These are phyloP conservation scores for Bucorvus abyssinicus DNA, from an alignment of 2,797 vertebrate genomes.

Conservation along the genomic window DNA sequence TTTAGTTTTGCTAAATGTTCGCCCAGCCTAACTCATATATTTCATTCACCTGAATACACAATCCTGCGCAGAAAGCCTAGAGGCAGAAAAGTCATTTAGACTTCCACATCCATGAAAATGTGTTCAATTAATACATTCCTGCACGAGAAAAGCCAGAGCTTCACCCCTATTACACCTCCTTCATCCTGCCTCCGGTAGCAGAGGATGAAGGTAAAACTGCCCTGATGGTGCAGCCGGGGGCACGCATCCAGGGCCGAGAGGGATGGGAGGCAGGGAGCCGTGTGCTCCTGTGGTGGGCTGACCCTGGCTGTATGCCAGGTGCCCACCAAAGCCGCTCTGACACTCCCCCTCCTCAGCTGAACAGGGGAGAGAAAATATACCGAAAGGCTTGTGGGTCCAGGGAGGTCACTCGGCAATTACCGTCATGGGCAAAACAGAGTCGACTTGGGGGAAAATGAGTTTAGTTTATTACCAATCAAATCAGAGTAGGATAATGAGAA, in stretches of 20 bases:
- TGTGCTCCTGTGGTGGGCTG: background rate
- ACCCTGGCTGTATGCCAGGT: background rate
- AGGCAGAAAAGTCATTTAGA: constrained; percentile 58
- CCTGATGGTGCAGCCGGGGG: background rate
- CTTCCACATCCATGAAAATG: constrained; percentile 49
- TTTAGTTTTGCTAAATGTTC: constrained; percentile 55
- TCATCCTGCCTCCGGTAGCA: background rate
- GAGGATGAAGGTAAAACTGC: background rate
- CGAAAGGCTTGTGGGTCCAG: background rate
- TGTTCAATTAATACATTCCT: constrained; percentile 46
- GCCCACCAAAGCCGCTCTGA: background rate
- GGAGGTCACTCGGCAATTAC: background rate
- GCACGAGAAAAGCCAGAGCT: background rate
- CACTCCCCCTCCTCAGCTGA: background rate
- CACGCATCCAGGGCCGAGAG: background rate
- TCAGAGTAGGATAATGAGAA: background rate
- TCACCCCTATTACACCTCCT: background rate
- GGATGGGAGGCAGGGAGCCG: accelerated
- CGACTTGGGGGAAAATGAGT: too few species aligned
- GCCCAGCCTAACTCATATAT: background rate
- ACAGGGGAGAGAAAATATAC: background rate
- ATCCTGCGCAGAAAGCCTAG: constrained; percentile 8
- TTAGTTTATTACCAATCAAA: background rate
- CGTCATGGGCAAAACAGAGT: background rate
- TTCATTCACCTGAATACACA: constrained; percentile 48